phyloP scores from a whole-genome alignment of 2,797 vertebrate species.

The Furcifer pardalis region DNA sequence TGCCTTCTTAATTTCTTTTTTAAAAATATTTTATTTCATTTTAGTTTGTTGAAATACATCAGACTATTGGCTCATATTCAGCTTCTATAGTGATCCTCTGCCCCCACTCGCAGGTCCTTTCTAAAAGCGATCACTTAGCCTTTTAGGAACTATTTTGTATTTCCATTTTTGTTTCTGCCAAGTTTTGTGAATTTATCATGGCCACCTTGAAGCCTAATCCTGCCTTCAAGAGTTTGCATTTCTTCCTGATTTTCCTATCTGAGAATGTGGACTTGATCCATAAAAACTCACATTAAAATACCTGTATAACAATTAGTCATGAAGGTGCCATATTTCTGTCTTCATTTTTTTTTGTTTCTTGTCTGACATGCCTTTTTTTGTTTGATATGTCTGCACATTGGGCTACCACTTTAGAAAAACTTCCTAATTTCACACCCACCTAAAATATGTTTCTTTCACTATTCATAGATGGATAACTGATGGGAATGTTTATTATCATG shows the following conservation, averaged over 20 bases:
- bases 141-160: background rate
- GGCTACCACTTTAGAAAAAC: no score
- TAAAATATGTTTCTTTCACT: background rate
- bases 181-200: background rate
- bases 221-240: background rate
- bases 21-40: background rate
- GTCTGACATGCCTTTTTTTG: no score
- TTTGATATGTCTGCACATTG: no score
- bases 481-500: background rate
- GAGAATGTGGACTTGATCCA: no score
- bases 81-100: background rate
- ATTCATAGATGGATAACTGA: background rate
- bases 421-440: background rate
- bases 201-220: background rate
- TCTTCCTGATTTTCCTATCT: slow-evolving; percentile 17
- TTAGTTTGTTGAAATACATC: background rate
- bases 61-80: background rate
- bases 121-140: background rate
- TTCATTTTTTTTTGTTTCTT: no score
- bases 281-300: no score
- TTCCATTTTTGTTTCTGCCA: background rate
- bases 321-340: no score
- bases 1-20: background rate
- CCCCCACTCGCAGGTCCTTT: background rate
- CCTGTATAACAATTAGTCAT: no score